These are phyloP conservation scores for Oryzias celebensis DNA, from an alignment of 2,113 vertebrate species.

Conservation along the genomic window DNA sequence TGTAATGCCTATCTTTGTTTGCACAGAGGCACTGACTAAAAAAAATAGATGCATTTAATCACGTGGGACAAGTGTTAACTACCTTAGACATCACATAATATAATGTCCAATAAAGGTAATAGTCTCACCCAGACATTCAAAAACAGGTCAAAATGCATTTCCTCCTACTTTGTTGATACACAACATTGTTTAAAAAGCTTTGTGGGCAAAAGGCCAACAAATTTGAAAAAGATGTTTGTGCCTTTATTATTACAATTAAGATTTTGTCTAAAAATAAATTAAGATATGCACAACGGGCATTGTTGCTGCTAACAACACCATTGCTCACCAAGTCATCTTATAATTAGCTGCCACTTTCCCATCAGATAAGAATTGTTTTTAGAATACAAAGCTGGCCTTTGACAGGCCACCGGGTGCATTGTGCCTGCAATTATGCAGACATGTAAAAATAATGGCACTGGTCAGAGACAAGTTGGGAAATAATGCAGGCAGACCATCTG, in stretches of 20 bases:
- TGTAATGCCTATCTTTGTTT: slow-evolving; percentile 65
- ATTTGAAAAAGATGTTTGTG: slow-evolving; percentile 27
- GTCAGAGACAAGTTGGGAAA: slow-evolving; percentile 52
- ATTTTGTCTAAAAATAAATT: slow-evolving; percentile 53
- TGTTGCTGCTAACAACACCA: slow-evolving; percentile 21
- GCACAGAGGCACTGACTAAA: slow-evolving; percentile 29
- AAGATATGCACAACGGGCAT: slow-evolving; percentile 39
- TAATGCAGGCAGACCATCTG: slow-evolving; percentile 69
- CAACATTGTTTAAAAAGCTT: slow-evolving; percentile 25
- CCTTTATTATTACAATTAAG: slow-evolving; percentile 55
- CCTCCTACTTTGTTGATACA: slow-evolving; percentile 36
- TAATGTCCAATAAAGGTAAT: background rate
- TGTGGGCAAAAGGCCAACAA: slow-evolving; percentile 20
- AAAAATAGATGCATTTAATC: slow-evolving; percentile 44
- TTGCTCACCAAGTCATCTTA: slow-evolving; percentile 41
- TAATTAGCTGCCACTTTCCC: slow-evolving; percentile 56
- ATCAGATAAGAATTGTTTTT: slow-evolving; percentile 64
- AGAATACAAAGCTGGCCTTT: slow-evolving; percentile 47
- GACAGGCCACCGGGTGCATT: slow-evolving; percentile 46
- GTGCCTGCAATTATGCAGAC: slow-evolving; percentile 65
- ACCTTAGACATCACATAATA: background rate
- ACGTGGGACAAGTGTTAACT: slow-evolving; percentile 33
- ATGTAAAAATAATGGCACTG: slow-evolving; percentile 65
- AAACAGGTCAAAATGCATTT: slow-evolving; percentile 45
- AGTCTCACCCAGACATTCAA: slow-evolving; percentile 33